Evolutionary conservation across 2,113 vertebrate species (phyloP), one percentile per base, ranked within the genome.

Genomic region (Brachypteracias leptosomus): DNA sequence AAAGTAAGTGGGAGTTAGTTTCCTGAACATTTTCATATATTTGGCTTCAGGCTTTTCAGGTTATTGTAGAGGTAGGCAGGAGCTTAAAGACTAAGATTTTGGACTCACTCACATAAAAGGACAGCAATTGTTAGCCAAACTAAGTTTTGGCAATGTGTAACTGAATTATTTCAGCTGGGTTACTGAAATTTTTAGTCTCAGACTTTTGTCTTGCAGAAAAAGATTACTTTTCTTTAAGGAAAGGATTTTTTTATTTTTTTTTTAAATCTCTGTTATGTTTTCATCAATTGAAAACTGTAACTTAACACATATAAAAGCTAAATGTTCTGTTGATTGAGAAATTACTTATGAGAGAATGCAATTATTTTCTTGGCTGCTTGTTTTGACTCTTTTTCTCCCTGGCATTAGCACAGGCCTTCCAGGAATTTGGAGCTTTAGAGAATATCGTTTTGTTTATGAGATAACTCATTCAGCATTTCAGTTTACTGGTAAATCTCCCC

Each of bases 311-410:
- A 71, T 15, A 81, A 51, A 89, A 93, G 36, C 62, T 72, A 88
- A 91, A 44, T 55, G 19, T 92, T 83, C 22, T 71, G 11, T 54
- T 79, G 42, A 80, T 90, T 95, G 70, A 96, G 72, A 93, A 96
- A 96, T 86, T 91, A 21, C 77, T 90, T 94, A 44, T 63, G 75
- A 83, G 95, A 90, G 20, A 91, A 90, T 54, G 62, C 8, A 97
- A 93, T 96, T 96, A 93, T 89, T 91, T 97, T 82, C 88, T 91
- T 96, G 93, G 90, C 89, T 92, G 42, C 33, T 76, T 73, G 35
- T 66, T 87, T 92, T 80, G n/a, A 62, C 87, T 79, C 28, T 70
- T 95, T 86, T 84, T 74, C 10, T 74, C 35, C 52, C n/a, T 93
- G 84, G 72, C 58, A 85, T 61, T 77, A 70, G 12, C 35, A 44